Base-by-base conservation (phyloP, 2,113 vertebrate genomes). In the Xerus inauris region DNA sequence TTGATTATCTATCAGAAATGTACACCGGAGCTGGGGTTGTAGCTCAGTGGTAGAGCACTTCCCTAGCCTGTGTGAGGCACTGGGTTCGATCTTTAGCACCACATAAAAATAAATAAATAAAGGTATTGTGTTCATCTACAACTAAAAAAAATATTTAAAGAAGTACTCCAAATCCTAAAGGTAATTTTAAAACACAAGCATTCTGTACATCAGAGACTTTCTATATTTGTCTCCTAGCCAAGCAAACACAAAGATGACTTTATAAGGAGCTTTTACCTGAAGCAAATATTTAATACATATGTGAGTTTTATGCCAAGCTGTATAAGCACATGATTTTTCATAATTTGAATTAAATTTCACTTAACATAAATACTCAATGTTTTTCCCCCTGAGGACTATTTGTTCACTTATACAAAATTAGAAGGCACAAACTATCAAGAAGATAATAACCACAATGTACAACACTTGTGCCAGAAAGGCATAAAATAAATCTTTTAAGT, bases 261-360 rank as follows among this genome's bases (percentile, higher is more conserved):
- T 80, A 82, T 71, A 93, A 80, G 87, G 49, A 90, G 24, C 75
- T 90, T 35, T 95, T 94, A 97, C 80, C 87, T 71, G 64, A 77
- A 93, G 72, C 76, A 81, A 96, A 84, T 95, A 93, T 88, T 80
- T 94, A 92, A 88, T 97, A 85, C 16, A 79, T 49, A 93, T 57
- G 16, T 6, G 16, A 64, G 26, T 49, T 73, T 91, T 89, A 81
- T 12, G 80, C 57, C 35, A 73, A 89, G 24, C 51, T 92, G 71
- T 47, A 69, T 45, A 94, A 87, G 30, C 42, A 91, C 42, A 67
- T 35, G 26, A 45, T 80, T 97, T 94, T 96, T 95, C 45, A 96
- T 54, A 91, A 89, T 83, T 42, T 95, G 51, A 95, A 91, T 94
- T 84, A 85, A 84, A 81, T 82, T 82, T 26, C 32, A 16, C 47